Evolutionary conservation across 2,888 invertebrate genomes (phyloP).

Genomic region (Amphipoea lucens): DNA sequence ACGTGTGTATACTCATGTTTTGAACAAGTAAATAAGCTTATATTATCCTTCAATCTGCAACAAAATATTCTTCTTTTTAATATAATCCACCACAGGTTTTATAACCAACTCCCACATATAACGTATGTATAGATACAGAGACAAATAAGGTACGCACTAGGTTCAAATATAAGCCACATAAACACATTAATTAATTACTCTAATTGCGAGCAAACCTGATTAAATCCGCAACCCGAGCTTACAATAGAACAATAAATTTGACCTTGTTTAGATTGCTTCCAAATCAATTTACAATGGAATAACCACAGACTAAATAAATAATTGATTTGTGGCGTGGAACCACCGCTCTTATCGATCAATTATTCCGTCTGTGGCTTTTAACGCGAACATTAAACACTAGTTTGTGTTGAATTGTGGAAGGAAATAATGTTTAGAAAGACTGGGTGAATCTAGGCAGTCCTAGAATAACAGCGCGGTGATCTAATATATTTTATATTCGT

Average conservation of each 20-base stretch:
- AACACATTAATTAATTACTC: slow-evolving; percentile 58
- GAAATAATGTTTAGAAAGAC: slow-evolving; percentile 11
- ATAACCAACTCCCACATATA: not conserved
- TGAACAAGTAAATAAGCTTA: not conserved
- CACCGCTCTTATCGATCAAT: slow-evolving; percentile 58
- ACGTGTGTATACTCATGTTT: not conserved
- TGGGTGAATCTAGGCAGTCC: no score
- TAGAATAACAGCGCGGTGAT: not conserved
- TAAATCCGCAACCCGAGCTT: slow-evolving; percentile 43
- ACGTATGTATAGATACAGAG: not conserved
- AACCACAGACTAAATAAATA: slow-evolving; percentile 66
- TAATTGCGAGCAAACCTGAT: slow-evolving; percentile 58
- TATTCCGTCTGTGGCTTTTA: slow-evolving; percentile 60
- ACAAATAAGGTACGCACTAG: not conserved
- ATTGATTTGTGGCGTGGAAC: slow-evolving; percentile 63
- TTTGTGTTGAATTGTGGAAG: slow-evolving; percentile 1
- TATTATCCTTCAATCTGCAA: not conserved
- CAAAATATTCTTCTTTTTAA: not conserved
- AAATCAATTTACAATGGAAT: slow-evolving; percentile 62
- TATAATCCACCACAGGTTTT: not conserved
- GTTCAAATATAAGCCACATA: slow-evolving; percentile 33
- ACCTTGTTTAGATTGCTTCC: slow-evolving; percentile 62
- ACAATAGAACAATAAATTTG: slow-evolving; percentile 62
- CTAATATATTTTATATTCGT: not conserved
- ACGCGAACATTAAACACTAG: slow-evolving; percentile 43